Conservation (phyloP, 2,797 vertebrate genomes). For the Sandelia bainsii region DNA sequence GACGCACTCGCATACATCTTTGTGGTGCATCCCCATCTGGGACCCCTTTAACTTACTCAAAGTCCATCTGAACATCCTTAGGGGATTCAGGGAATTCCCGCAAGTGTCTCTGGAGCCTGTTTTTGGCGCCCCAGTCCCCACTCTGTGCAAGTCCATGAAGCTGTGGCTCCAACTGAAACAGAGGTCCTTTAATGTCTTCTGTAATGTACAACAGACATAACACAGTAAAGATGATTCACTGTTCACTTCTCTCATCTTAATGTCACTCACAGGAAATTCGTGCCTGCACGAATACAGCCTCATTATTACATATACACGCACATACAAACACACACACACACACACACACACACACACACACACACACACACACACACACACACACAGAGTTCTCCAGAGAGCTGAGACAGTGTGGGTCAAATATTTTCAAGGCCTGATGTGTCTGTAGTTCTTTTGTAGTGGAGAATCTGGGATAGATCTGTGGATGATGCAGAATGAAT, state of each 20-base stretch:
- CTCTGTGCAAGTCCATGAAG: constrained; percentile 21
- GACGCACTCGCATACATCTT: not conserved
- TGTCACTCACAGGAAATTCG: constrained; percentile 63
- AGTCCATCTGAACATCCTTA: constrained; percentile 3
- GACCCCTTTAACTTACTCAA: constrained; percentile 12
- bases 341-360: not conserved
- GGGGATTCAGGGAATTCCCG: constrained; percentile 42
- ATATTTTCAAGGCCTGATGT: constrained; percentile 22
- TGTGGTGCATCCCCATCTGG: not conserved
- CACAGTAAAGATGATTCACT: constrained; percentile 57
- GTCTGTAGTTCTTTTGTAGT: constrained; percentile 12
- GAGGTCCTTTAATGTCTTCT: constrained; percentile 48
- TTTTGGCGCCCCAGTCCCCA: constrained; percentile 22
- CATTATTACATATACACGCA: constrained; percentile 22
- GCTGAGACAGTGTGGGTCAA: constrained; percentile 28
- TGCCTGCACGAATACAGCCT: constrained; percentile 56
- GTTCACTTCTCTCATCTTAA: constrained; percentile 49
- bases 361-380: not conserved
- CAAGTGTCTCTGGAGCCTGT: constrained; percentile 31
- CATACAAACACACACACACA: not conserved
- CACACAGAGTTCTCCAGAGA: not conserved
- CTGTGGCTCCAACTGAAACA: constrained; percentile 45
- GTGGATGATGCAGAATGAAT: constrained; percentile 1
- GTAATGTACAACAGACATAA: constrained; percentile 57
- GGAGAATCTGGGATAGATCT: constrained; percentile 22